Conservation (phyloP, 2,888 invertebrate species). For the Dusona sp. region DNA sequence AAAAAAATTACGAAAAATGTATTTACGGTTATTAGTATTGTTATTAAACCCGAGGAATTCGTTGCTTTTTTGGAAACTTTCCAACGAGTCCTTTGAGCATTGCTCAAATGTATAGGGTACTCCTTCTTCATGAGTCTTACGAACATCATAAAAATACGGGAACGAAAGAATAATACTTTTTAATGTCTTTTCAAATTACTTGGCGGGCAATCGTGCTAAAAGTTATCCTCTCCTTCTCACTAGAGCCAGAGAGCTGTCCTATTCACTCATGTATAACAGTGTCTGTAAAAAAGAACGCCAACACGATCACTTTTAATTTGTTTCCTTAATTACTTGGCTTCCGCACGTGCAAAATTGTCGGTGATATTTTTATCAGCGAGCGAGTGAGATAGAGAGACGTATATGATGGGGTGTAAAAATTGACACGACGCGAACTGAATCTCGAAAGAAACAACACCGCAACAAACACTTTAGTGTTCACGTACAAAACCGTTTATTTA, state of each 20-base stretch:
- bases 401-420: conserved; percentile 30
- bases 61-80: conserved; percentile 46
- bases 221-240: background rate
- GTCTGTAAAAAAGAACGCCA: conserved; percentile 6
- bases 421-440: conserved; percentile 36
- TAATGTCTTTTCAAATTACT: conserved; percentile 50
- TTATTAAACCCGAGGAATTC: conserved; percentile 15
- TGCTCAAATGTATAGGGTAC: background rate
- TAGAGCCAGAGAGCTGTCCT: background rate
- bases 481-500: conserved; percentile 28
- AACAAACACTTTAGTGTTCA: conserved; percentile 10
- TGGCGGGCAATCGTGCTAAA: conserved; percentile 26
- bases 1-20: conserved; percentile 3
- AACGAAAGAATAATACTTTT: conserved; percentile 50
- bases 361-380: conserved; percentile 20
- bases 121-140: conserved; percentile 19
- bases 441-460: conserved; percentile 33
- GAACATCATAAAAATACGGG: conserved; percentile 27
- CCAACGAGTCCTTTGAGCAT: conserved; percentile 40
- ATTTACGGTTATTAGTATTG: conserved; percentile 38
- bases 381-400: background rate
- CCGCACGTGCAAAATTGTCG: conserved; percentile 12
- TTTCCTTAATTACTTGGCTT: conserved; percentile 33
- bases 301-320: conserved; percentile 16
- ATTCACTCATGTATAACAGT: background rate